These are phyloP conservation scores for Mus musculus DNA, from an alignment of 2,113 vertebrate species.

Conservation along the genomic window DNA sequence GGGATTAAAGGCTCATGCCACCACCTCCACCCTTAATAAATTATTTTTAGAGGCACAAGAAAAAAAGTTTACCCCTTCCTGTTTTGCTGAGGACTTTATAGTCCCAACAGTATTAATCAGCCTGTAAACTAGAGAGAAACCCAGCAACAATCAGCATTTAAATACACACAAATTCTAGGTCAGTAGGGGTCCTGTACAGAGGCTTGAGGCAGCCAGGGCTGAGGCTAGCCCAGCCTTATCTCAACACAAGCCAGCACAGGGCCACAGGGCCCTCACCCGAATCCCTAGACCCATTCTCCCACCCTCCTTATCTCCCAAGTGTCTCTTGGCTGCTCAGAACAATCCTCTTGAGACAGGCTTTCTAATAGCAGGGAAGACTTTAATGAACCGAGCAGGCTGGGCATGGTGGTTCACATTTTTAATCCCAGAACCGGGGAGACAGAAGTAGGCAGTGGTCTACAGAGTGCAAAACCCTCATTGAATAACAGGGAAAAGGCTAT, in stretches of 20 bases:
- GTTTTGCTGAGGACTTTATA: background rate
- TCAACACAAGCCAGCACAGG: background rate
- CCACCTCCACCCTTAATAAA: background rate
- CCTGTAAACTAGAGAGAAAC: background rate
- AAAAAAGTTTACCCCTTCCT: background rate
- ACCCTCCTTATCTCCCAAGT: background rate
- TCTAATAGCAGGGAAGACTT: background rate
- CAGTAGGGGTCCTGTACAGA: background rate
- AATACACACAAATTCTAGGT: background rate
- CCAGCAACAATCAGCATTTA: background rate
- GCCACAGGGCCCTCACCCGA: background rate
- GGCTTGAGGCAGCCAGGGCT: background rate
- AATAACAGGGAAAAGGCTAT: no score
- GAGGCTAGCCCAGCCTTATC: no score
- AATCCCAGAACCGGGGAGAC: background rate
- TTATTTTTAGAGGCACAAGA: constrained; percentile 7
- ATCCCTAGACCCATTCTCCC: no score
- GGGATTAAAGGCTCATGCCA: background rate
- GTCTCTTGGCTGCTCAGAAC: background rate
- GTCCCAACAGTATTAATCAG: background rate
- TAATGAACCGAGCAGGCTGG: background rate
- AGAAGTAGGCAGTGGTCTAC: background rate
- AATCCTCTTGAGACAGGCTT: background rate
- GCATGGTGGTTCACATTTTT: background rate
- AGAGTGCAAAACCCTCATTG: background rate